Conservation (phyloP, 1,140 invertebrate genomes). For the Halotydeus destructor region DNA sequence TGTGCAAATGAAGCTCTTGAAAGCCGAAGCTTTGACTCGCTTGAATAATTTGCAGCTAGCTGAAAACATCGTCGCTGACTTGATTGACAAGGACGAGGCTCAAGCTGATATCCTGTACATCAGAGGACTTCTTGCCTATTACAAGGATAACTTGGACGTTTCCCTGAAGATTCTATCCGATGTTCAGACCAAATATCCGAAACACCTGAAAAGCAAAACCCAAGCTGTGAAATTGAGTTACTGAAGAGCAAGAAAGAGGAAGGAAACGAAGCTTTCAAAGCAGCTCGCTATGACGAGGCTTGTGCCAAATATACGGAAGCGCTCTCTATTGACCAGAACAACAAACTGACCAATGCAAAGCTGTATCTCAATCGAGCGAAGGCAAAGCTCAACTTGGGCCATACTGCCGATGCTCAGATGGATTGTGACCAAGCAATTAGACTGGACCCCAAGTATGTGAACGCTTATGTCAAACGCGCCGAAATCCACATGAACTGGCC, state of each 20-base stretch:
- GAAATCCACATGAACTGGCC: conserved; percentile 58
- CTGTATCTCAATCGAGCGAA: conserved; percentile 64
- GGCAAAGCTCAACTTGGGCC: conserved; percentile 32
- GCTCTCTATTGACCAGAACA: conserved; percentile 55
- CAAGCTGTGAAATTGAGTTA: too few species aligned
- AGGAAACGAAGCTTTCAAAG: conserved; percentile 66
- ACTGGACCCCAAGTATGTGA: conserved; percentile 68
- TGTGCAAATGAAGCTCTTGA: conserved; percentile 49
- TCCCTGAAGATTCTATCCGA: too few species aligned
- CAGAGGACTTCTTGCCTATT: conserved; percentile 70
- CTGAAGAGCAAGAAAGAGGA: conserved; percentile 76
- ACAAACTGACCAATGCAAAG: conserved; percentile 69
- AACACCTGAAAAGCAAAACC: conserved; percentile 70
- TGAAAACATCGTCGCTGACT: conserved; percentile 63
- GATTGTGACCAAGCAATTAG: conserved; percentile 66
- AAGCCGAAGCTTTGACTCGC: conserved; percentile 65
- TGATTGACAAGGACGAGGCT: conserved; percentile 50
- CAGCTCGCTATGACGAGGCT: conserved; percentile 50
- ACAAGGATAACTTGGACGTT: conserved; percentile 68
- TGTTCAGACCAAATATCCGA: conserved; percentile 64
- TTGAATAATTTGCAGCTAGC: conserved; percentile 58
- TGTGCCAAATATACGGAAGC: conserved; percentile 63
- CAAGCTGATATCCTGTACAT: conserved; percentile 80
- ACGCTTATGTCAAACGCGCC: conserved; percentile 63
- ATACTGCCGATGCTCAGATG: conserved; percentile 49